These are phyloP conservation scores for Seira sanloemensis DNA, from an alignment of 2,888 invertebrate genomes.

Conservation along the genomic window DNA sequence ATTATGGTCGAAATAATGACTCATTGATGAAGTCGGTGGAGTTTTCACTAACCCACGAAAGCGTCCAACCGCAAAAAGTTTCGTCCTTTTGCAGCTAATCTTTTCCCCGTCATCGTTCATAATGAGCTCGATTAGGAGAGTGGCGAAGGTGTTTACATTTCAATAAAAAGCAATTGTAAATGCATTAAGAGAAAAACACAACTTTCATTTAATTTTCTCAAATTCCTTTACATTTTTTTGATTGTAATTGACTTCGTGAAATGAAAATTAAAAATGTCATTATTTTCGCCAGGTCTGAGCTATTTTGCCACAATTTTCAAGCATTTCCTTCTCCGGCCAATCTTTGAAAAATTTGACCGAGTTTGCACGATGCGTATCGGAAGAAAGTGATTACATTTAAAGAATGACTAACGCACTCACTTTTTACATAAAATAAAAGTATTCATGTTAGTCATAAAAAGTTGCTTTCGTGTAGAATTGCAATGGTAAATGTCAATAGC, in stretches of 20 bases:
- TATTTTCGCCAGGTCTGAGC: background rate
- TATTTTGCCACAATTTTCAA: background rate
- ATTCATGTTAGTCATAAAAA: too few species aligned
- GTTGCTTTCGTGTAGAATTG: too few species aligned
- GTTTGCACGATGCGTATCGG: background rate
- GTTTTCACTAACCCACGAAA: constrained; percentile 40
- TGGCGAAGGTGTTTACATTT: background rate
- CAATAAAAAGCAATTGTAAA: background rate
- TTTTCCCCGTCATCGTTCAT: background rate
- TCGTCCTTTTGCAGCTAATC: background rate
- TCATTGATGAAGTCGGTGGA: constrained; percentile 20
- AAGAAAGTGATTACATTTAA: constrained; percentile 7
- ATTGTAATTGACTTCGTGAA: constrained; percentile 8
- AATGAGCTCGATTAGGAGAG: background rate
- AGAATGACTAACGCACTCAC: background rate
- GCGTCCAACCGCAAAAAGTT: constrained; percentile 40
- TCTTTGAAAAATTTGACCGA: too few species aligned
- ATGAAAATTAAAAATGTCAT: constrained; percentile 9
- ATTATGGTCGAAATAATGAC: constrained; percentile 42
- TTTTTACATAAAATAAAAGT: background rate
- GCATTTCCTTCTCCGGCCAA: too few species aligned
- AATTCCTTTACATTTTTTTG: background rate
- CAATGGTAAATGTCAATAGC: too few species aligned
- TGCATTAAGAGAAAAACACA: background rate
- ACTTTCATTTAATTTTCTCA: background rate